Percentiles rank a stretch among this genome's conserved stretches.
Evolutionary conservation across 2,888 invertebrate genomes (phyloP).

Genomic region (Strigamia maritima): DNA sequence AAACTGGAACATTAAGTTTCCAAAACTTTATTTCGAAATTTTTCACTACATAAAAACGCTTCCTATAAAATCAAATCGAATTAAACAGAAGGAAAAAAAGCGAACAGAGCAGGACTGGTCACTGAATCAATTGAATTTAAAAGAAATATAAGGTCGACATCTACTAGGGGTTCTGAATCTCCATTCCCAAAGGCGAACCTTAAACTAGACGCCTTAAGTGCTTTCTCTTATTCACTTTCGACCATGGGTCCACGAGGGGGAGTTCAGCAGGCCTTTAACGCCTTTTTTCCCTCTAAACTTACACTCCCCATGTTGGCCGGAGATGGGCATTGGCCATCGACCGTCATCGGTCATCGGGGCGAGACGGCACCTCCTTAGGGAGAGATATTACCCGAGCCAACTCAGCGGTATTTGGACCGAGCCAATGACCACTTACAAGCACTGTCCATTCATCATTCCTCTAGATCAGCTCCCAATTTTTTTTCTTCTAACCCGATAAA

Average conservation of each 20-base stretch:
- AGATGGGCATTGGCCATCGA: constrained; percentile 23
- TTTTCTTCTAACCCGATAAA: background rate
- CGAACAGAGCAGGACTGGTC: background rate
- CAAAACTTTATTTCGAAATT: background rate
- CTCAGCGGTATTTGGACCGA: constrained; percentile 8
- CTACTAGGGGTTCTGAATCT: background rate
- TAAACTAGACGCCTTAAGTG: constrained; percentile 18
- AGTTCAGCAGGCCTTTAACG: background rate
- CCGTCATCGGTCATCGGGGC: constrained; percentile 23
- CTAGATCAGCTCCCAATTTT: background rate
- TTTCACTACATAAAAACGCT: background rate
- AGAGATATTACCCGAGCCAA: constrained; percentile 6
- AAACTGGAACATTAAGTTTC: too few relatives aligned
- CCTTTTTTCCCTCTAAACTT: background rate
- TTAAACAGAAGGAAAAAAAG: background rate
- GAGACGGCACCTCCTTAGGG: constrained; percentile 11
- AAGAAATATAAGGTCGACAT: constrained; percentile 10
- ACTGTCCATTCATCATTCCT: constrained; percentile 14
- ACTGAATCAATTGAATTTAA: constrained; percentile 11
- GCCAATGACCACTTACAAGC: constrained; percentile 9
- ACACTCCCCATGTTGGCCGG: constrained; percentile 3
- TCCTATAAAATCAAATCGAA: background rate
- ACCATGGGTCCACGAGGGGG: background rate
- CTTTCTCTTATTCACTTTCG: constrained; percentile 13
- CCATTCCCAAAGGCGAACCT: background rate